A percentile compares a stretch with the other conserved stretches of the same genome.
Evolutionary conservation across 2,797 vertebrate species (phyloP).

Genomic region (Jordanella pulchra): DNA sequence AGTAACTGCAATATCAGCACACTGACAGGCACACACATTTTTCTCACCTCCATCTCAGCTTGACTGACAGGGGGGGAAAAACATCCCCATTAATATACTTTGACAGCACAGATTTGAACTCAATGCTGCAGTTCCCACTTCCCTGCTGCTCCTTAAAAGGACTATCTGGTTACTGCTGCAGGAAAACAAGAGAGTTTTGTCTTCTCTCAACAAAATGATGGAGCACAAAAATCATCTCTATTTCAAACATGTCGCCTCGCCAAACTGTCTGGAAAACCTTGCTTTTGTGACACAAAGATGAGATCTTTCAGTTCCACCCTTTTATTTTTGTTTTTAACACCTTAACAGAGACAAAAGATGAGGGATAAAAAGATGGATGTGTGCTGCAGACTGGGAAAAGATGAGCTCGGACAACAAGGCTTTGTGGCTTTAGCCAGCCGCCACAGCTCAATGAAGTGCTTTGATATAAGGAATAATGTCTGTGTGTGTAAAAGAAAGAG

Average conservation of each 20-base stretch:
- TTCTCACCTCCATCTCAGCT: slow-evolving; percentile 48
- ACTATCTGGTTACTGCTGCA: slow-evolving; percentile 57
- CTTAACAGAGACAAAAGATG: slow-evolving; percentile 49
- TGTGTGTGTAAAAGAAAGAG: slow-evolving; percentile 45
- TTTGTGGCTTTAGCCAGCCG: slow-evolving; percentile 35
- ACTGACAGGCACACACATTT: slow-evolving; percentile 46
- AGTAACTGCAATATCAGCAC: slow-evolving; percentile 50
- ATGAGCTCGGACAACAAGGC: slow-evolving; percentile 52
- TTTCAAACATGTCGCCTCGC: slow-evolving; percentile 49
- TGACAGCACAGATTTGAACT: slow-evolving; percentile 10
- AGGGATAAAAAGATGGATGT: slow-evolving; percentile 18
- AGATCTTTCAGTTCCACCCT: slow-evolving; percentile 46
- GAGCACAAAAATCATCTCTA: slow-evolving; percentile 67
- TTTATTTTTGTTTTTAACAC: slow-evolving; percentile 59
- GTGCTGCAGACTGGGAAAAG: slow-evolving; percentile 36
- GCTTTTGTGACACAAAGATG: slow-evolving; percentile 15
- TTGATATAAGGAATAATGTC: slow-evolving; percentile 65
- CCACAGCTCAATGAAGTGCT: slow-evolving; percentile 53
- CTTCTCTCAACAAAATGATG: slow-evolving; percentile 42
- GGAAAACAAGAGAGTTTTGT: slow-evolving; percentile 59
- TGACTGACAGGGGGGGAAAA: slow-evolving; percentile 56
- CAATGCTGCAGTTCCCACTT: slow-evolving; percentile 8
- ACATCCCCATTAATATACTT: slow-evolving; percentile 40
- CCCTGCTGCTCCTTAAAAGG: slow-evolving; percentile 39
- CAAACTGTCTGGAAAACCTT: slow-evolving; percentile 9